These are phyloP conservation scores for Daktulosphaira vitifoliae DNA, from an alignment of 1,140 invertebrate species.

Conservation along the genomic window DNA sequence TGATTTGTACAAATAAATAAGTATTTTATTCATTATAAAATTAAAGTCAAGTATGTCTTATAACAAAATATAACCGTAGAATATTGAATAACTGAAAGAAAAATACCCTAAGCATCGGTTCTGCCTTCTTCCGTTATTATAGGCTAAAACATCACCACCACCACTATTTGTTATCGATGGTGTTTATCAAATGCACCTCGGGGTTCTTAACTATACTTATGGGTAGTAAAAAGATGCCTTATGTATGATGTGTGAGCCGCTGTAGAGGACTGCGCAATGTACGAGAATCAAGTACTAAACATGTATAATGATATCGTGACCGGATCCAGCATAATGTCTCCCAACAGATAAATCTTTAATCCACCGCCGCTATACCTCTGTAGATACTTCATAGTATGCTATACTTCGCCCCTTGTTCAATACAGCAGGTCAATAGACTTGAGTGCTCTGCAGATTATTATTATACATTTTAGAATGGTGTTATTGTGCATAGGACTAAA, in stretches of 20 bases:
- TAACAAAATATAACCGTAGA: no score
- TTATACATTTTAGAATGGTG: no score
- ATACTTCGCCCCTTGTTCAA: background rate
- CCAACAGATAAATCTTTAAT: slow-evolving; percentile 15
- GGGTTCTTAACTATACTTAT: background rate
- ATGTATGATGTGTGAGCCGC: no score
- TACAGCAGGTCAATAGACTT: slow-evolving; percentile 12
- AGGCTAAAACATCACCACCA: background rate
- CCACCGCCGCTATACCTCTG: no score
- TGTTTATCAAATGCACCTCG: background rate
- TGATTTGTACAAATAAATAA: no score
- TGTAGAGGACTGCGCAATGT: no score
- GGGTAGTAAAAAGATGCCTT: background rate
- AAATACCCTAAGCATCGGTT: background rate
- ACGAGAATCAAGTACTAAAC: no score
- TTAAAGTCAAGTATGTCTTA: no score
- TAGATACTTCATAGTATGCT: no score
- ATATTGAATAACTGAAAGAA: background rate
- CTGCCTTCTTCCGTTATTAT: background rate
- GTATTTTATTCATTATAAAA: no score
- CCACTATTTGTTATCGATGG: background rate
- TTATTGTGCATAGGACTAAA: no score
- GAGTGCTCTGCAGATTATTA: no score
- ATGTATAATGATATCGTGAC: slow-evolving; percentile 3
- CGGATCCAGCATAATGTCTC: slow-evolving; percentile 3